Evolutionary conservation across 2,797 vertebrate species (phyloP), one percentile per base, ranked within the genome.

Genomic region (Cyclopterus lumpus): DNA sequence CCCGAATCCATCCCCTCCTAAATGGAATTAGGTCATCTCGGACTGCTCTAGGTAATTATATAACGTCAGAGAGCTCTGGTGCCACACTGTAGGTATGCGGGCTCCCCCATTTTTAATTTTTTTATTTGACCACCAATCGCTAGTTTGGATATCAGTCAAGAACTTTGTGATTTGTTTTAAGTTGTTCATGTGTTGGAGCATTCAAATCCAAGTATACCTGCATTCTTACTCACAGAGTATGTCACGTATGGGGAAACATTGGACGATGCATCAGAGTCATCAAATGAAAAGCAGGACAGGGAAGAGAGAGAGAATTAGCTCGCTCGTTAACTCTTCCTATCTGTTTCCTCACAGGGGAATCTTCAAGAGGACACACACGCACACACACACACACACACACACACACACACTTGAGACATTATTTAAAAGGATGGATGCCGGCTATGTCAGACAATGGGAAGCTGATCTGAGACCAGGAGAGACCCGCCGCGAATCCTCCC

Each of bases 21-120:
- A 46, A 65, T 83, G 71, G 81, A 93, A 89, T 75, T 87, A 86
- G 92, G 92, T 92, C 88, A 93, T 66, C 82, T 81, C 24, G 67
- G 77, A 89, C 85, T 75, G 82, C 84, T 91, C 60, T 6, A 66
- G 79, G 88, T 90, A 83, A 90, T 93, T 92, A 91, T 86, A 88
- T 91, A 91, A 93, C 86, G 84, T 76, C 78, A 70, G 20, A 73
- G 69, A 77, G 80, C 80, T 78, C 76, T 67, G 73, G 73, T 75
- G 86, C 84, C 74, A 73, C 42, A 70, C 34, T 81, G 71, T 18
- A 78, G 73, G 67, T 75, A 57, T 78, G 46, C 70, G 32, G 32
- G 8, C 11, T 7, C 8, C 40, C 40, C 12, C 40, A n/a, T n/a
- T n/a, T n/a, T n/a, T n/a, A n/a, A n/a, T n/a, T n/a, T n/a, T 14